Base-by-base conservation (phyloP, 2,797 vertebrate genomes). In the Platalea minor region DNA sequence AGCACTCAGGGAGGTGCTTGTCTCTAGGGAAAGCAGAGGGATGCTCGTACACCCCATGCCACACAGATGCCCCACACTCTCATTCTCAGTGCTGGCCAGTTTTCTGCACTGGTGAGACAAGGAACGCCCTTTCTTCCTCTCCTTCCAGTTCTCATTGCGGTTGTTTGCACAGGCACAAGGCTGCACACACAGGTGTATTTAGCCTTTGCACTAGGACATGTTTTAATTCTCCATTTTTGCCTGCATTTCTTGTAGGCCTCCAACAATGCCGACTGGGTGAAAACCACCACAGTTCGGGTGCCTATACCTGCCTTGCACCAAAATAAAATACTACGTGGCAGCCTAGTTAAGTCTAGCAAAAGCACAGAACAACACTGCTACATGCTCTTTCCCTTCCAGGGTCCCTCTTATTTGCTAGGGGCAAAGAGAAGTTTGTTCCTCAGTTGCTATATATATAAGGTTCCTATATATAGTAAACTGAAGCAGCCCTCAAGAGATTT, bases 71-170 rank as follows among this genome's bases (percentile, higher is more conserved):
- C 8, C 10, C 7, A 19, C 17, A 16, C 7, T 7, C 29, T 69
- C 2, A 6, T 17, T 65, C 26, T 75, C n/a, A 50, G 20, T n/a
- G 35, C 3, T 41, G 43, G 13, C 11, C 25, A 33, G 11, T 8
- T 73, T 79, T 73, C 24, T 48, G 23, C 0, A 1, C 19, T 50
- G 41, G 14, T 53, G 60, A 77, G 46, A 17, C 41, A 54, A 65
- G 17, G 25, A 53, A 2, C 8, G 10, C 61, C n/a, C 39, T 46
- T 50, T 3, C 25, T 46, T 82, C 53, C 24, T 13, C 4, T 20
- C 59, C 56, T 85, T 76, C 17, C 39, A n/a, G 25, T 37, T 67
- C 50, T 64, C 33, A 29, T 11, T 67, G 17, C 0, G 0, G 23
- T n/a, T 7, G 5, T 35, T 85, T 51, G n/a, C 45, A 35, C 6